Evolutionary conservation across 2,888 invertebrate species (phyloP), one percentile per base, ranked within the genome.

Genomic region (Lasius fuliginosus): DNA sequence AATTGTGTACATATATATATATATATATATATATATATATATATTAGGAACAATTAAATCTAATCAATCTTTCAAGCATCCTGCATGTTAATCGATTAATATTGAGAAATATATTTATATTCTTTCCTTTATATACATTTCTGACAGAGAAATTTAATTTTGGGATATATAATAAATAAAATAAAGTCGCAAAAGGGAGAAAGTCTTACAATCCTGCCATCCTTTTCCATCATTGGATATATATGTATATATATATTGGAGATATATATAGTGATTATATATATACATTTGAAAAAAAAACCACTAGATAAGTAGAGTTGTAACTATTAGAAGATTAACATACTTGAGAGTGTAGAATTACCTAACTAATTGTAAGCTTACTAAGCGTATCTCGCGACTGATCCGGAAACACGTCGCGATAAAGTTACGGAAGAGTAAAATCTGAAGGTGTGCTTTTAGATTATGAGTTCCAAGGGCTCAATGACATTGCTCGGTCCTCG

Each of bases 401-500:
- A 53, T 36, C 30, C 23, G 30, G n/a, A 11, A 33, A 53, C 27
- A 12, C 27, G 5, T 27, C 4, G 9, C 67, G 40, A 1, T 40
- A 5, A 69, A 46, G 46, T 73, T 36, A 62, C 9, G 60, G 11
- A 36, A 33, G 36, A 27, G 12, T 36, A 23, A 81, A 60, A 71
- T 81, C 46, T 81, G 46, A 71, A 79, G 71, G 23, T 36, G 23
- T 36, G 56, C n/a, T 73, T 81, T 58, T 58, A 69, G 46, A 71
- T 79, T 60, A 71, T 60, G 79, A 33, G 79, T 71, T 79, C 27
- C 79, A 62, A 81, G 79, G 46, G 60, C 46, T 71, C 73, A 60
- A 69, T 46, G 76, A 76, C 49, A 53, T 77, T 56, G 67, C 76
- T 76, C 60, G 46, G 46, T 36, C 27, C 27, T 53, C 64, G 60